phyloP scores from a whole-genome alignment of 2,797 vertebrate species.

The Crenichthys baileyi region DNA sequence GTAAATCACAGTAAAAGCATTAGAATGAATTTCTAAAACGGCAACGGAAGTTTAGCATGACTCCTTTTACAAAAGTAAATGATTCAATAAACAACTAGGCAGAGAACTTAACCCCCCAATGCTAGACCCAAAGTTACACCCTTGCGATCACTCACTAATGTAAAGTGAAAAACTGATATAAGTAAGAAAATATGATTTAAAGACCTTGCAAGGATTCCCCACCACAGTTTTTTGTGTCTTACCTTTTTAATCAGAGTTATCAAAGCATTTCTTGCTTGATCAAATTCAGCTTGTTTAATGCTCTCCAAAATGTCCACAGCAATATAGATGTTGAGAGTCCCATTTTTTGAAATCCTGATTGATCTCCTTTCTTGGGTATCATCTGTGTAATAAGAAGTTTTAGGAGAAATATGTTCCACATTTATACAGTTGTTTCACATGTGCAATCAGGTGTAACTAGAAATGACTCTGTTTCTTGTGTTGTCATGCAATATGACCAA shows the following conservation, averaged over 20 bases:
- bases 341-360: conserved; percentile 74
- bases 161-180: neutral
- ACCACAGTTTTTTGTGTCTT: conserved; percentile 8
- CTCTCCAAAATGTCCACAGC: conserved; percentile 84
- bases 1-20: too few species aligned
- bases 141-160: neutral
- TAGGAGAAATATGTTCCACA: conserved; percentile 2
- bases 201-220: neutral
- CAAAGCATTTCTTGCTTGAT: conserved; percentile 44
- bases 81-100: too few species aligned
- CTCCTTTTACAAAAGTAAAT: too few species aligned
- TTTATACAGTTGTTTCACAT: neutral
- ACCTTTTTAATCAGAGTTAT: conserved; percentile 80
- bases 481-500: neutral
- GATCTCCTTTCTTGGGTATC: conserved; percentile 53
- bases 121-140: too few species aligned
- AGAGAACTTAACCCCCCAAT: too few species aligned
- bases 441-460: neutral
- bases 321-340: conserved; percentile 84
- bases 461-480: neutral
- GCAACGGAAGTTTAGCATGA: too few species aligned
- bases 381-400: conserved; percentile 41
- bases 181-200: neutral
- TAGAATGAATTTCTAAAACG: too few species aligned
- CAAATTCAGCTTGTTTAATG: conserved; percentile 45